Conservation (phyloP, 2,888 invertebrate species). For the Oxytorus armatus region DNA sequence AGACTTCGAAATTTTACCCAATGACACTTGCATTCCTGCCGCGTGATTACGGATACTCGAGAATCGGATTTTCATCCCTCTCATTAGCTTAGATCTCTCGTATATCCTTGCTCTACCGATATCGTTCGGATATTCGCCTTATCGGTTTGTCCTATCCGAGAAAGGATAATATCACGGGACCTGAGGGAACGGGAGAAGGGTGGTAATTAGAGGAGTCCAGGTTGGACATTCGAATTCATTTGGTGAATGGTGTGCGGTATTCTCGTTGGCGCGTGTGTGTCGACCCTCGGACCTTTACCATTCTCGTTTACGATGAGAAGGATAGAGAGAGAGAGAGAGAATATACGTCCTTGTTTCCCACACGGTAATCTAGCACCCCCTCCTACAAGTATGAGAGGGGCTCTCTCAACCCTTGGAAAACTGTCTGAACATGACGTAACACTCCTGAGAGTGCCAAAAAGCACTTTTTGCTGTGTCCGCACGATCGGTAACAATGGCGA, state of each 20-base stretch:
- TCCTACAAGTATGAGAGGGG: conserved; percentile 60
- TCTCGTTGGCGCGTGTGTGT: conserved; percentile 46
- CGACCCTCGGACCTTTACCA: conserved; percentile 66
- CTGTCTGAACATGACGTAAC: conserved; percentile 84
- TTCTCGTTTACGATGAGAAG: conserved; percentile 39
- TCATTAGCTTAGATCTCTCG: conserved; percentile 79
- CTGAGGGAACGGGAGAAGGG: conserved; percentile 52
- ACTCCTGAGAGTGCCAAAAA: conserved; percentile 78
- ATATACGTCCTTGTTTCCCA: conserved; percentile 50
- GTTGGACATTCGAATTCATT: conserved; percentile 83
- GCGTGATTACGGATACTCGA: not conserved
- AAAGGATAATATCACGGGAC: conserved; percentile 57
- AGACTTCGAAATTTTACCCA: not conserved
- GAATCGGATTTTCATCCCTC: conserved; percentile 67
- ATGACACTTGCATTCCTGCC: not conserved
- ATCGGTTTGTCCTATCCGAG: conserved; percentile 66
- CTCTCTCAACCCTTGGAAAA: conserved; percentile 76
- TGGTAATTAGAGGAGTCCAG: conserved; percentile 79
- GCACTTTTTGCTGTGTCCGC: conserved; percentile 81
- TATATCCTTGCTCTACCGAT: conserved; percentile 73
- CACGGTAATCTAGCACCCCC: conserved; percentile 63
- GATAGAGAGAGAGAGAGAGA: conserved; percentile 50
- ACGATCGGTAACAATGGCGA: conserved; percentile 82
- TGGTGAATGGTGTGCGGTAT: conserved; percentile 71
- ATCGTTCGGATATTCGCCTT: conserved; percentile 65